Percentiles rank a stretch among this genome's conserved stretches.
Evolutionary conservation across 2,113 vertebrate genomes (phyloP).

Genomic region (Columbina picui): DNA sequence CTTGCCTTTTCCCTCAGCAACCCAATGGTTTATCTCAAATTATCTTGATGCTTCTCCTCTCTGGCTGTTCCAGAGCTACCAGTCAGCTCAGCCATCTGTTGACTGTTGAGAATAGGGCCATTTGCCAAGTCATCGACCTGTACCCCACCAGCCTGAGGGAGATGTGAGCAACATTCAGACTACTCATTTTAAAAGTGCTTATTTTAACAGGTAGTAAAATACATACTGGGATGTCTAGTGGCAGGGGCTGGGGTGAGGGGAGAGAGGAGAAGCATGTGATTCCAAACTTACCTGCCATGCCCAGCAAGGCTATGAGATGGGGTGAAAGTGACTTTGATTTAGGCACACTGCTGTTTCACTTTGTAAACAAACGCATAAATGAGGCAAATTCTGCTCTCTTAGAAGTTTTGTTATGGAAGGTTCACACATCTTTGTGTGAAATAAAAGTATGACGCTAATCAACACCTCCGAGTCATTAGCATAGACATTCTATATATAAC

Average conservation of each 20-base stretch:
- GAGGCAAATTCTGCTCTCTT: background rate
- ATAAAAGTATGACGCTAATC: conserved; percentile 30
- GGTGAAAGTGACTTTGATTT: background rate
- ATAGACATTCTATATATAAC: background rate
- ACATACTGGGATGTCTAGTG: fast-evolving
- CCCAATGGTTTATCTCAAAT: background rate
- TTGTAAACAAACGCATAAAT: background rate
- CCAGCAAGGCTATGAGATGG: background rate
- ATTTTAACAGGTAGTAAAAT: background rate
- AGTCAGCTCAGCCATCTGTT: background rate
- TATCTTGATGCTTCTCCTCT: background rate
- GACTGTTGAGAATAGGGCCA: background rate
- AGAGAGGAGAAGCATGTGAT: background rate
- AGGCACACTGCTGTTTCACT: background rate
- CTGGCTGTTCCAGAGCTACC: background rate
- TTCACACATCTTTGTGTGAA: conserved; percentile 50
- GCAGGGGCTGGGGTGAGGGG: background rate
- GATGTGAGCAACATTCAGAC: background rate
- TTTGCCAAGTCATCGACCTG: background rate
- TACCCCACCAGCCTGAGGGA: background rate
- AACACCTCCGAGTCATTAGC: conserved; percentile 37
- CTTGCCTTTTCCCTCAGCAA: background rate
- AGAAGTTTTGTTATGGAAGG: conserved; percentile 28
- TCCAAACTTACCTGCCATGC: background rate
- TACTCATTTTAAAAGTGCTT: background rate